Conservation (phyloP, 2,113 vertebrate species). For the Daboia siamensis region DNA sequence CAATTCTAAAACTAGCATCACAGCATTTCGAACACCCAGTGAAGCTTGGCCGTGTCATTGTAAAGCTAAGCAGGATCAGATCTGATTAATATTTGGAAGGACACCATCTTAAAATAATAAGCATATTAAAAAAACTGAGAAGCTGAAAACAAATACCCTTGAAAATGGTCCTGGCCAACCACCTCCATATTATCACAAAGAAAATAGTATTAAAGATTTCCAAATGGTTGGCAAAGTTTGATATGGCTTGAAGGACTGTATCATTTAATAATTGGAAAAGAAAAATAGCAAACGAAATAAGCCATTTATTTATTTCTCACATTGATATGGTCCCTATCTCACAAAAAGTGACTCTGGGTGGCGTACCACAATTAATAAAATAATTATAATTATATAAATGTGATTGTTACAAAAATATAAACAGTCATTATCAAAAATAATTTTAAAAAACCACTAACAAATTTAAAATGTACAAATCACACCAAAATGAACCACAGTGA, state of each 20-base stretch:
- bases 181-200: not conserved
- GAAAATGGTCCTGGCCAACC: not conserved
- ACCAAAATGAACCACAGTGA: too few species aligned
- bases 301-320: not conserved
- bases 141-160: not conserved
- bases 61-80: not conserved
- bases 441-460: too few species aligned
- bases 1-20: not conserved
- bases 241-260: not conserved
- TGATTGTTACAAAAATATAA: too few species aligned
- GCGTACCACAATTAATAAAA: too few species aligned
- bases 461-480: too few species aligned
- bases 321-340: not conserved
- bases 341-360: too few species aligned
- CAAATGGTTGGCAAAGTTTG: not conserved
- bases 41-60: not conserved
- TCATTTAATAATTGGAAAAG: not conserved
- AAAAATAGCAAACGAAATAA: not conserved
- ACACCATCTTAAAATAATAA: not conserved
- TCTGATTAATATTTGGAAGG: not conserved
- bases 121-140: not conserved
- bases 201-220: not conserved
- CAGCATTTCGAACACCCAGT: not conserved
- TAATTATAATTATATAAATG: too few species aligned
- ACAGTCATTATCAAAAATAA: too few species aligned